These are phyloP conservation scores for Orthonevra nobilis DNA, from an alignment of 2,888 invertebrate genomes.

Conservation along the genomic window DNA sequence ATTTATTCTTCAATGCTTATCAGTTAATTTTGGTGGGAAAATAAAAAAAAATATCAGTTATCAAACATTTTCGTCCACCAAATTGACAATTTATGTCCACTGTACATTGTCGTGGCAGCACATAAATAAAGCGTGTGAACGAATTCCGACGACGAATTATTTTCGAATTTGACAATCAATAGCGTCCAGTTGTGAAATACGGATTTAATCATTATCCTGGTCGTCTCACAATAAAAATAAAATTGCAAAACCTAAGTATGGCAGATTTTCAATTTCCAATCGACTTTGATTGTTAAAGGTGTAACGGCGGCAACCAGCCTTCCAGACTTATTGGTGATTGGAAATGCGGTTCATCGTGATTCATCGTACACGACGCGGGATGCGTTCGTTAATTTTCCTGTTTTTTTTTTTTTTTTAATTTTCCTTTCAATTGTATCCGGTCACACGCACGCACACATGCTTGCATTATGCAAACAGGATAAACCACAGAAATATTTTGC, in stretches of 20 bases:
- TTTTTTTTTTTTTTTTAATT: slow-evolving; percentile 41
- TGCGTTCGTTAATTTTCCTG: slow-evolving; percentile 25
- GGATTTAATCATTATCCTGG: slow-evolving; percentile 70
- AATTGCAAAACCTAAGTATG: slow-evolving; percentile 70
- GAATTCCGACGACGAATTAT: slow-evolving; percentile 68
- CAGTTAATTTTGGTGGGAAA: too few species aligned
- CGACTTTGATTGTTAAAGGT: slow-evolving; percentile 53
- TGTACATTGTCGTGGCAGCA: background rate
- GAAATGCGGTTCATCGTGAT: slow-evolving; percentile 44
- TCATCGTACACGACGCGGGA: slow-evolving; percentile 31
- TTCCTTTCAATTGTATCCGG: slow-evolving; percentile 60
- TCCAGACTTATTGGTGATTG: slow-evolving; percentile 41
- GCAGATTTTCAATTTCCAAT: slow-evolving; percentile 68
- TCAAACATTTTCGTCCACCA: too few species aligned
- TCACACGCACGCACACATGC: slow-evolving; percentile 30
- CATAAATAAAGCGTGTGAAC: slow-evolving; percentile 61
- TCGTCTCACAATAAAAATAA: slow-evolving; percentile 70
- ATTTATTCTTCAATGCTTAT: too few species aligned
- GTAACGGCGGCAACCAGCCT: slow-evolving; percentile 14
- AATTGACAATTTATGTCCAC: too few species aligned
- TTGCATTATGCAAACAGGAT: slow-evolving; percentile 46
- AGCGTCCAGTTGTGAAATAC: slow-evolving; percentile 65
- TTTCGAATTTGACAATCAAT: slow-evolving; percentile 69
- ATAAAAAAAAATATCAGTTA: too few species aligned
- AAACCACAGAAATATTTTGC: slow-evolving; percentile 64